Evolutionary conservation across 2,797 vertebrate species (phyloP).

Genomic region (Urocyon cinereoargenteus): DNA sequence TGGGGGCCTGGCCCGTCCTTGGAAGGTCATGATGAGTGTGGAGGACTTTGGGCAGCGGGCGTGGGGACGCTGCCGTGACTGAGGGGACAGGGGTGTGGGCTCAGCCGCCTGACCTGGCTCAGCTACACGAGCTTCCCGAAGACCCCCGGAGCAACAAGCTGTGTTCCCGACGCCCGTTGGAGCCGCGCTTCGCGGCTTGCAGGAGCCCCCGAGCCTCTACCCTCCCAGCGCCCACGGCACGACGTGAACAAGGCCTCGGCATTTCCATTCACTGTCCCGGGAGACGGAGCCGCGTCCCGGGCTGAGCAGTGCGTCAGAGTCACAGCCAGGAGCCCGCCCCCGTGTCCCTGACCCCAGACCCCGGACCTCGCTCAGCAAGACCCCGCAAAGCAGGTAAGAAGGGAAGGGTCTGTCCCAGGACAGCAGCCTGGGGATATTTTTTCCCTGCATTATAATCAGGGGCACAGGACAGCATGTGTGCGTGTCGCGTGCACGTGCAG

Average conservation of each 20-base stretch:
- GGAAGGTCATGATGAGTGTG: background rate
- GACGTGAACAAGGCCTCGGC: background rate
- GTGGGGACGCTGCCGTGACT: background rate
- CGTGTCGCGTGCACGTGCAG: background rate
- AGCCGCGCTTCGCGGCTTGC: background rate
- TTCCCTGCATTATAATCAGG: background rate
- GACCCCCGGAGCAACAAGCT: background rate
- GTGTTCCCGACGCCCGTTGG: background rate
- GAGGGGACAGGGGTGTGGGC: background rate
- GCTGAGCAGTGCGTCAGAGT: background rate
- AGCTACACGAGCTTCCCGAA: background rate
- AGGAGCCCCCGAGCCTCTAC: background rate
- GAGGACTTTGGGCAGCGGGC: background rate
- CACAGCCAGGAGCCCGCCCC: background rate
- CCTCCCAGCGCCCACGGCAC: background rate
- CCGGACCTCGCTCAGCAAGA: background rate
- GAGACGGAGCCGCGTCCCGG: background rate
- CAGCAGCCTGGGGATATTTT: background rate
- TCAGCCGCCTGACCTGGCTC: background rate
- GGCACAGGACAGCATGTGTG: background rate
- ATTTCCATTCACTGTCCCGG: background rate
- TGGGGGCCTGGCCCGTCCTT: background rate
- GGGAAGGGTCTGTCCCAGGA: background rate
- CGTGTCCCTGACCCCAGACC: background rate
- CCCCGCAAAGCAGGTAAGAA: background rate